Evolutionary conservation across 2,888 invertebrate species (phyloP).

Genomic region (Phanerotoma sp.): DNA sequence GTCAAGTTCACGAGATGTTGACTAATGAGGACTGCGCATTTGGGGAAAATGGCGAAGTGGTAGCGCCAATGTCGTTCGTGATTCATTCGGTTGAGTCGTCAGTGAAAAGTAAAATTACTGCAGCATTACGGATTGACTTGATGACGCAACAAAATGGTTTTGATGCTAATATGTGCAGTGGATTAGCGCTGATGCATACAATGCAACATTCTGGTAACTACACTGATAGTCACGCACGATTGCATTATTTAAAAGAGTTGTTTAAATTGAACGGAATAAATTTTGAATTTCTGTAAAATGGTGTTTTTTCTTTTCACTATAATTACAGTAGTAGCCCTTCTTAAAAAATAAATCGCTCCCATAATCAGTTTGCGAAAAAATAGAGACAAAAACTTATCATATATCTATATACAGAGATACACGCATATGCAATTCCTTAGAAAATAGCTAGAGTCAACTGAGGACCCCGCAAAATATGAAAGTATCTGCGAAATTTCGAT

Average conservation of each 20-base stretch:
- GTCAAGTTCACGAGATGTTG: background rate
- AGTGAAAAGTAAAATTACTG: constrained; percentile 3
- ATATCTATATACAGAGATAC: too few relatives aligned
- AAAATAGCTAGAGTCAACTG: too few relatives aligned
- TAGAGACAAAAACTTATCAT: too few relatives aligned
- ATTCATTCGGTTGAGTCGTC: background rate
- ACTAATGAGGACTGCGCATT: background rate
- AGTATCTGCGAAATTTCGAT: too few relatives aligned
- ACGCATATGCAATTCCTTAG: too few relatives aligned
- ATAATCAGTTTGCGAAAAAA: too few relatives aligned
- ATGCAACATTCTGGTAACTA: background rate
- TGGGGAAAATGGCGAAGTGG: background rate
- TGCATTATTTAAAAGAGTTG: background rate
- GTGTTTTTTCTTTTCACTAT: too few relatives aligned
- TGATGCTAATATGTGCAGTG: constrained; percentile 2
- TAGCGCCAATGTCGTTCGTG: background rate
- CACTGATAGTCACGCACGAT: background rate
- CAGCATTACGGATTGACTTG: background rate
- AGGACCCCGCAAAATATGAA: too few relatives aligned
- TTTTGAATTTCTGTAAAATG: background rate
- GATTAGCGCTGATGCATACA: background rate
- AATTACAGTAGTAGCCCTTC: too few relatives aligned
- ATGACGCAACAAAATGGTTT: constrained; percentile 3
- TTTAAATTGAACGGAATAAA: constrained; percentile 1
- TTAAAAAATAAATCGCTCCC: too few relatives aligned